A percentile compares a stretch with the other conserved stretches of the same genome.
Conservation (phyloP, 2,797 vertebrate genomes). For the Coccyzus lansbergi region DNA sequence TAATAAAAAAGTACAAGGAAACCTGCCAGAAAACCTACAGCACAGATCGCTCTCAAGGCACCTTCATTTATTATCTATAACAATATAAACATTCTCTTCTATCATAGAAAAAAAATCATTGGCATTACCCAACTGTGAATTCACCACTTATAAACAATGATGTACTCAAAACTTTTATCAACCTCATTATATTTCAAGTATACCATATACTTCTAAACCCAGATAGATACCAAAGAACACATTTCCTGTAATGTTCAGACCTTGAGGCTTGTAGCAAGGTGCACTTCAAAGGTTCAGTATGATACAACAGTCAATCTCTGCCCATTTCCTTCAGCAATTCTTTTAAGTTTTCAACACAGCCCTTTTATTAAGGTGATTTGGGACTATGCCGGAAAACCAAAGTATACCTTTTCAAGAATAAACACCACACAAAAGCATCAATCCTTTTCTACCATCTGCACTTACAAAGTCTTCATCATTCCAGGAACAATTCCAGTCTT, state of each 20-base stretch:
- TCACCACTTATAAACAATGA: background rate
- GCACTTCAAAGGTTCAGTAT: background rate
- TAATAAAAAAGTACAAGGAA: background rate
- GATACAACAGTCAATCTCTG: background rate
- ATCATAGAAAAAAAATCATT: accelerated
- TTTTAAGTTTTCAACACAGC: background rate
- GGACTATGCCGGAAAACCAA: background rate
- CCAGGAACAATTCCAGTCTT: background rate
- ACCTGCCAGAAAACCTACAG: background rate
- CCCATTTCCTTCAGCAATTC: background rate
- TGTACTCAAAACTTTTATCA: background rate
- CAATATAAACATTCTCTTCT: background rate
- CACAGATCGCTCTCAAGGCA: background rate
- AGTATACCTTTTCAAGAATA: slow-evolving; percentile 4
- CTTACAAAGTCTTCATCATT: background rate
- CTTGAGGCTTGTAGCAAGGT: background rate
- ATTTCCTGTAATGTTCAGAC: background rate
- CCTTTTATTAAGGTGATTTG: background rate
- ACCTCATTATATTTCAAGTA: background rate
- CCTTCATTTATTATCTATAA: background rate
- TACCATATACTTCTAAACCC: background rate
- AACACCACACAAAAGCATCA: background rate
- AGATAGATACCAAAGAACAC: background rate
- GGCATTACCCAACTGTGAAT: background rate
- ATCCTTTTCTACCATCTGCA: background rate